Evolutionary conservation across 2,113 vertebrate genomes (phyloP).

Genomic region (Benthochromis sp.): DNA sequence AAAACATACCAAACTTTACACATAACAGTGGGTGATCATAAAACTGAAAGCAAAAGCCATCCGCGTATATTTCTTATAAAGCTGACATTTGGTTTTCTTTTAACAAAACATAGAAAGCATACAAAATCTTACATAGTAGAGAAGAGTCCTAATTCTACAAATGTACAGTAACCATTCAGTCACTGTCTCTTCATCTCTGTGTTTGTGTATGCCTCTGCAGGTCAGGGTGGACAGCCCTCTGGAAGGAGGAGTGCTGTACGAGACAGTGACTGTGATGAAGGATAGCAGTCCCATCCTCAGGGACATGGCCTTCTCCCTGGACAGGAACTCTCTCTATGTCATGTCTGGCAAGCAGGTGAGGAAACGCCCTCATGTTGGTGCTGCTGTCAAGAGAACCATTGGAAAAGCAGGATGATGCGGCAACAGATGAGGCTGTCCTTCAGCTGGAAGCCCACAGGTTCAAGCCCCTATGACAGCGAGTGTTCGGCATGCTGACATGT

Average conservation of each 20-base stretch:
- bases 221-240: conserved; percentile 84
- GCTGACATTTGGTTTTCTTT: background rate
- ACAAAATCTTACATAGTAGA: background rate
- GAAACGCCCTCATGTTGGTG: background rate
- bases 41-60: background rate
- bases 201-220: conserved; percentile 59
- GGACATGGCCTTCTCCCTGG: conserved; percentile 91
- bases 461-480: background rate
- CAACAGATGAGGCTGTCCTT: background rate
- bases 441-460: background rate
- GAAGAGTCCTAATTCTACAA: background rate
- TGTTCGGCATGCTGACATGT: background rate
- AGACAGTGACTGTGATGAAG: conserved; percentile 83
- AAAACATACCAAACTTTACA: background rate
- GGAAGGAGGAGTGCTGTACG: conserved; percentile 83
- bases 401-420: background rate
- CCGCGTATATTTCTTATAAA: background rate
- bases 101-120: background rate
- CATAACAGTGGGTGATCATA: background rate
- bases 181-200: background rate
- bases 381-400: conserved; percentile 10
- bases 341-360: conserved; percentile 89
- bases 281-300: conserved; percentile 83
- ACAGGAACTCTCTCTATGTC: conserved; percentile 83
- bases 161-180: background rate